Percentiles rank a stretch among this genome's conserved stretches.
Evolutionary conservation across 1,140 invertebrate genomes (phyloP).

Genomic region (Monochamus saltuarius): DNA sequence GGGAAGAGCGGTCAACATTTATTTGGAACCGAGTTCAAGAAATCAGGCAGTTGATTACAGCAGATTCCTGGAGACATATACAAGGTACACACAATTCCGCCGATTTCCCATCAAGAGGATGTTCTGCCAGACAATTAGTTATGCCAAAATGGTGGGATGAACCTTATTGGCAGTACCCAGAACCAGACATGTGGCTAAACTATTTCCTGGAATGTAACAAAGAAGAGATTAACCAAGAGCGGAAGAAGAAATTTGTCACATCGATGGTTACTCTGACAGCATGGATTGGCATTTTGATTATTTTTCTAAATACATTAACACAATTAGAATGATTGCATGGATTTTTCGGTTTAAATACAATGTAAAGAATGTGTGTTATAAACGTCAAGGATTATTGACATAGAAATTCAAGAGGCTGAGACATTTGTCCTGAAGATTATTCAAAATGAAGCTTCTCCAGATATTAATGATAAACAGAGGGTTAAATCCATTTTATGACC

Average conservation of each 20-base stretch:
- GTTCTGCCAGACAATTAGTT: constrained; percentile 25
- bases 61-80: constrained; percentile 45
- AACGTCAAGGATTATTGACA: constrained; percentile 18
- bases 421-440: constrained; percentile 20
- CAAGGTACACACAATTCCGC: constrained; percentile 49
- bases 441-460: constrained; percentile 9
- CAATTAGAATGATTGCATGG: constrained; percentile 35
- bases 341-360: constrained; percentile 32
- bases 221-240: background rate
- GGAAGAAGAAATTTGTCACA: background rate
- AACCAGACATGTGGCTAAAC: constrained; percentile 31
- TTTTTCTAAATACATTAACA: constrained; percentile 35
- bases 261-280: background rate
- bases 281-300: constrained; percentile 10
- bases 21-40: constrained; percentile 27
- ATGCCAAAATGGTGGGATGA: constrained; percentile 42
- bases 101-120: constrained; percentile 49
- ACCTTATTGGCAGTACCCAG: constrained; percentile 37
- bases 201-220: no score
- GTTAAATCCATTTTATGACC: constrained; percentile 12
- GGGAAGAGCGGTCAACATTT: constrained; percentile 32
- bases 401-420: constrained; percentile 31
- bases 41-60: constrained; percentile 38
- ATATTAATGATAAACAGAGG: constrained; percentile 1
- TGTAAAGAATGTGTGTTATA: constrained; percentile 27